Percentiles rank a stretch among this genome's conserved stretches.
phyloP scores from a whole-genome alignment of 2,797 vertebrate genomes.

The Rousettus madagascariensis region DNA sequence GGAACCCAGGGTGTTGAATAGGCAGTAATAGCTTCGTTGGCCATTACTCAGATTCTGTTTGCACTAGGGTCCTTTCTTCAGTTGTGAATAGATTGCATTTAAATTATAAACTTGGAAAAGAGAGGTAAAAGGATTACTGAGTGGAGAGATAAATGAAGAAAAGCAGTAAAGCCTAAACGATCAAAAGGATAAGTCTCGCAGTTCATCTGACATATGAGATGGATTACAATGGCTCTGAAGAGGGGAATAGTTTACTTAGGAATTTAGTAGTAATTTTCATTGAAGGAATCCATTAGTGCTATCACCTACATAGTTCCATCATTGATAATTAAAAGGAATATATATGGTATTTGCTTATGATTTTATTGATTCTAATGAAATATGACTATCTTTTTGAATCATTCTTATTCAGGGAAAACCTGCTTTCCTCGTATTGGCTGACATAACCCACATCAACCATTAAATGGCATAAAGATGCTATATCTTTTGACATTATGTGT shows the following conservation, averaged over 20 bases:
- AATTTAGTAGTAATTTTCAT: constrained; percentile 80
- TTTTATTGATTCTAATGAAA: constrained; percentile 58
- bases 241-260: constrained; percentile 75
- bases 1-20: not conserved
- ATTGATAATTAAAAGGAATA: constrained; percentile 5
- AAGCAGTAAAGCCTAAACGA: constrained; percentile 73
- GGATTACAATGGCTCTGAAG: constrained; percentile 79
- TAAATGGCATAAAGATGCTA: not conserved
- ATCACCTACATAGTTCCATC: not conserved
- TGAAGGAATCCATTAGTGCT: constrained; percentile 77
- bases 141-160: constrained; percentile 77
- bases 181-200: constrained; percentile 74
- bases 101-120: constrained; percentile 80
- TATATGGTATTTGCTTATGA: constrained; percentile 36
- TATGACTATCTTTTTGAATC: constrained; percentile 25
- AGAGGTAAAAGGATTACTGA: constrained; percentile 80
- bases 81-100: constrained; percentile 79
- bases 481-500: not conserved
- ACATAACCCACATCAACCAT: not conserved
- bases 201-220: constrained; percentile 79
- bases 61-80: constrained; percentile 72
- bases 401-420: constrained; percentile 36
- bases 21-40: constrained; percentile 52
- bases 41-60: constrained; percentile 55
- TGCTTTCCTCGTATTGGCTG: not conserved